These are phyloP conservation scores for Dicerorhinus sumatrensis DNA, from an alignment of 2,113 vertebrate genomes.

Conservation along the genomic window DNA sequence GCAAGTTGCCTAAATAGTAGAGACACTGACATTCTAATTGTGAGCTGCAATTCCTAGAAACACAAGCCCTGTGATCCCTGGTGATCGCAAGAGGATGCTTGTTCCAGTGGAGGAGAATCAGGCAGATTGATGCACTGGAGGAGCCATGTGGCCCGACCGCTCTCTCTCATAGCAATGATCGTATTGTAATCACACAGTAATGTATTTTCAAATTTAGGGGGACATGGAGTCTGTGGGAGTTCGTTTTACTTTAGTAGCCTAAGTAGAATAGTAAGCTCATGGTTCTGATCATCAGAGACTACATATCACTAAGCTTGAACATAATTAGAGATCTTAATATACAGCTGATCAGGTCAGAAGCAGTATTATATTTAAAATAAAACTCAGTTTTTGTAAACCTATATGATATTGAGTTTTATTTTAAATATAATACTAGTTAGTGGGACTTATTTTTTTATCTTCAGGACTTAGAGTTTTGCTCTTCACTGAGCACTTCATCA, in stretches of 20 bases:
- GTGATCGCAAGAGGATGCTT: neutral
- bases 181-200: neutral
- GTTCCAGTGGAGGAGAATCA: neutral
- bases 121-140: neutral
- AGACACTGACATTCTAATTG: neutral
- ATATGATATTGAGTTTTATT: neutral
- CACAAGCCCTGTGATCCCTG: neutral
- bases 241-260: neutral
- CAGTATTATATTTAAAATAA: neutral
- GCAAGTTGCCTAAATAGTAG: neutral
- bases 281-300: neutral
- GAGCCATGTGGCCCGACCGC: rapidly evolving
- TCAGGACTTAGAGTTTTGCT: neutral
- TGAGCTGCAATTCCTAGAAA: neutral
- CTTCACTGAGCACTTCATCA: neutral
- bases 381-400: neutral
- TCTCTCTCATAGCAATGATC: neutral
- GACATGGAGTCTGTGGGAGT: neutral
- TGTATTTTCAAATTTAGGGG: neutral
- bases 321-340: neutral
- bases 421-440: neutral
- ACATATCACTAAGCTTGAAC: neutral
- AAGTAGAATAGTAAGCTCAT: neutral
- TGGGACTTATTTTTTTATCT: neutral
- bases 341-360: neutral